A percentile compares a stretch with the other conserved stretches of the same genome.
phyloP scores from a whole-genome alignment of 2,113 vertebrate species.

The Patagioenas fasciata region DNA sequence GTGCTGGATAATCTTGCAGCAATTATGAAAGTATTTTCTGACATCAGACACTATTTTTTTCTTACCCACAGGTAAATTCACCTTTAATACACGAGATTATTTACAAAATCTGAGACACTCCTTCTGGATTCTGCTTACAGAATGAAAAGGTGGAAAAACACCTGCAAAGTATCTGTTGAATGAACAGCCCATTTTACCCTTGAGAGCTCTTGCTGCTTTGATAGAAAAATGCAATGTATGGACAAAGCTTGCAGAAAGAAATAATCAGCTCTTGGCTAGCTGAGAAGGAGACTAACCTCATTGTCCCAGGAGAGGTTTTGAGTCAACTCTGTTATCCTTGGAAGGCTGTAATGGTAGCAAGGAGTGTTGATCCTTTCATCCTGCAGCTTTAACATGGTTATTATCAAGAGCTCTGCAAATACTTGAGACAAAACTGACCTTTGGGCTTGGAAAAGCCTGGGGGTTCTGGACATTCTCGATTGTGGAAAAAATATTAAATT shows the following conservation, averaged over 20 bases:
- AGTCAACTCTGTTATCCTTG: background rate
- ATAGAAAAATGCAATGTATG: background rate
- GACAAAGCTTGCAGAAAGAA: background rate
- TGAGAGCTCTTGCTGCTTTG: background rate
- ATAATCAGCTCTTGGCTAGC: background rate
- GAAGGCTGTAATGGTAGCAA: background rate
- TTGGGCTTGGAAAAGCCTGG: background rate
- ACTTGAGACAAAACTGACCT: background rate
- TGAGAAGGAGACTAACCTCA: background rate
- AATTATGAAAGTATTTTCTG: background rate
- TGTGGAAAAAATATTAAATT: background rate
- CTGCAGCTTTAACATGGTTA: background rate
- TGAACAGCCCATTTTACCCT: background rate
- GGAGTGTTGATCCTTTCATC: background rate
- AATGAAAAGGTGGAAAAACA: background rate
- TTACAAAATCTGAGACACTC: background rate
- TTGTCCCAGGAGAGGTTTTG: background rate
- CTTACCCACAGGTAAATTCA: background rate
- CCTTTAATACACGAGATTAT: background rate
- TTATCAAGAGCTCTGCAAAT: background rate
- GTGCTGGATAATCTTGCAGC: background rate
- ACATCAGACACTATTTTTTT: background rate
- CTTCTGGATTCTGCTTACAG: background rate
- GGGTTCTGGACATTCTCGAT: background rate
- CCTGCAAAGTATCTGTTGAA: background rate